Conservation (phyloP, 2,888 invertebrate species). For the Perizoma flavofasciatum region DNA sequence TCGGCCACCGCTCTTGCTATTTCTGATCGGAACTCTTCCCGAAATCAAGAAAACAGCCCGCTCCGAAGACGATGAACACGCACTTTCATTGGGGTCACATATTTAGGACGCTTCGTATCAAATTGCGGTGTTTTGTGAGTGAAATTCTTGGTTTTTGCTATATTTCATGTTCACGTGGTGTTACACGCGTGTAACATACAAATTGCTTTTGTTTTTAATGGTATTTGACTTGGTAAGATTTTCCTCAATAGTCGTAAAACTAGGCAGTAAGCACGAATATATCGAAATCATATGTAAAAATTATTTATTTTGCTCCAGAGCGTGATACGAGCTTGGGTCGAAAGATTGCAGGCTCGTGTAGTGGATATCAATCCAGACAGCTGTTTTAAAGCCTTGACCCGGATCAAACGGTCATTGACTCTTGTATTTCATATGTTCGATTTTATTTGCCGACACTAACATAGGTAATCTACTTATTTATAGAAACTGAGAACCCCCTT, state of each 20-base stretch:
- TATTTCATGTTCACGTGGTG: neutral
- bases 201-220: neutral
- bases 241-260: constrained; percentile 7
- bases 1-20: constrained; percentile 74
- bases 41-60: constrained; percentile 68
- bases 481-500: constrained; percentile 1
- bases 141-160: constrained; percentile 16
- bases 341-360: constrained; percentile 14
- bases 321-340: constrained; percentile 32
- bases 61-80: constrained; percentile 51
- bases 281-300: constrained; percentile 13
- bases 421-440: constrained; percentile 4
- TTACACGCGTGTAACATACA: no score
- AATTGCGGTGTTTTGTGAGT: constrained; percentile 48
- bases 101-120: constrained; percentile 54
- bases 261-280: constrained; percentile 9
- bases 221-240: neutral
- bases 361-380: constrained; percentile 33
- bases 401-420: constrained; percentile 46
- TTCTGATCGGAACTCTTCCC: constrained; percentile 65
- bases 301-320: constrained; percentile 28
- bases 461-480: neutral
- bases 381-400: constrained; percentile 47
- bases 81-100: constrained; percentile 59
- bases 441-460: neutral